Base-by-base conservation (phyloP, 2,888 invertebrate species). In the Tubulanus polymorphus region DNA sequence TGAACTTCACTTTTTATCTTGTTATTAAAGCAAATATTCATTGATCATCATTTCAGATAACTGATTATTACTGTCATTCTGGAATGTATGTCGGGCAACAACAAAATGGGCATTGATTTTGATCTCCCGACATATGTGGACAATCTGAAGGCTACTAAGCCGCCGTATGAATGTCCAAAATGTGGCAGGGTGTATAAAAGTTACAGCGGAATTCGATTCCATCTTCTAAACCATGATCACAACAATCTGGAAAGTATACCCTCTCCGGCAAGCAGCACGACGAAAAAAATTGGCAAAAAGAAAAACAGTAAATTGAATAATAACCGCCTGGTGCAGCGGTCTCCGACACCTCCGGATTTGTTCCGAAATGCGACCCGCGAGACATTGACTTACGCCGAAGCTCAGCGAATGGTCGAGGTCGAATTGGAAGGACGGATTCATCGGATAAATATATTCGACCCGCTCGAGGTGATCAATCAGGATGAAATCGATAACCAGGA, bases 101-200 rank as follows among this genome's bases (percentile, higher is more conserved):
- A 37, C 61, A 62, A 56, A 49, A 75, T 74, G 89, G 89, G 88
- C 70, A 83, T 90, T 69, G 90, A 90, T 80, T 90, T 91, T 81
- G 91, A 92, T 82, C 88, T 91, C 67, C 83, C 88, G 70, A 89
- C 88, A 76, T 91, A 90, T 81, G 89, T 90, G 76, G 88, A 88
- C 77, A 90, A 90, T 81, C 84, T 91, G 63, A 84, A 86, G 56
- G 87, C 87, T 66, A 88, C 88, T 74, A 88, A 88, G 72, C 91
- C 92, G 52, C 92, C 92, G 51, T 92, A 90, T 80, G 86, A 87
- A 69, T 93, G 93, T 73, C 86, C 87, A 67, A 88, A 88, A 71
- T 93, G 93, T 81, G 88, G 88, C 64, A 88, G 89, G 76, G 86
- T 88, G 25, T 93, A 92, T 79, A 91, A 91, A 80, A 90, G 90